Evolutionary conservation across 2,113 vertebrate species (phyloP).

Genomic region (Vulpes lagopus): DNA sequence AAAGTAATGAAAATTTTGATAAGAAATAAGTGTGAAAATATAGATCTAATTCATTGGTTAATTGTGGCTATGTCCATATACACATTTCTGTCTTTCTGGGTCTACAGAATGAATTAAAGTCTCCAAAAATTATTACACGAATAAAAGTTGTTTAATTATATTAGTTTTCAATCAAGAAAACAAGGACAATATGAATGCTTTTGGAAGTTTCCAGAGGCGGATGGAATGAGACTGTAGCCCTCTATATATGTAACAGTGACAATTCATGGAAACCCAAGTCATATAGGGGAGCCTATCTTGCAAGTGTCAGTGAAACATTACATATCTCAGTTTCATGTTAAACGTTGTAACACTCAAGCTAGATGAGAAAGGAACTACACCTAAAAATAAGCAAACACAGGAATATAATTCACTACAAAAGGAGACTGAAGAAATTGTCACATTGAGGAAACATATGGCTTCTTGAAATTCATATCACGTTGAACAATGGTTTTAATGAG

Average conservation of each 20-base stretch:
- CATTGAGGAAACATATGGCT: conserved; percentile 46
- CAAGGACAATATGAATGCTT: neutral
- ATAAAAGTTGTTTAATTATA: neutral
- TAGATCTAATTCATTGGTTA: neutral
- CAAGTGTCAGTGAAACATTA: neutral
- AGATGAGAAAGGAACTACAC: neutral
- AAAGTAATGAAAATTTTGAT: neutral
- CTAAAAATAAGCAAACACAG: neutral
- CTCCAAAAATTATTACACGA: neutral
- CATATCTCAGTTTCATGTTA: neutral
- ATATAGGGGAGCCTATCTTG: neutral
- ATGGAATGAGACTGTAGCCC: neutral
- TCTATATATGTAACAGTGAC: neutral
- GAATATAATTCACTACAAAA: conserved; percentile 28
- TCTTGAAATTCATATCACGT: conserved; percentile 59
- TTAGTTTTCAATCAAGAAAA: neutral
- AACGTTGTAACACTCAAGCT: neutral
- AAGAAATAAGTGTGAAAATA: neutral
- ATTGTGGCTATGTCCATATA: neutral
- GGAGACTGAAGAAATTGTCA: neutral
- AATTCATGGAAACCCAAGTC: neutral
- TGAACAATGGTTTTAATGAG: conserved; percentile 67
- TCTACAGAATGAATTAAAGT: neutral
- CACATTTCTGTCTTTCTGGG: neutral
- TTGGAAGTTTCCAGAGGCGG: neutral